A percentile compares a stretch with the other conserved stretches of the same genome.
Evolutionary conservation across 2,113 vertebrate species (phyloP).

Genomic region (Cryptomyrus ogoouensis): DNA sequence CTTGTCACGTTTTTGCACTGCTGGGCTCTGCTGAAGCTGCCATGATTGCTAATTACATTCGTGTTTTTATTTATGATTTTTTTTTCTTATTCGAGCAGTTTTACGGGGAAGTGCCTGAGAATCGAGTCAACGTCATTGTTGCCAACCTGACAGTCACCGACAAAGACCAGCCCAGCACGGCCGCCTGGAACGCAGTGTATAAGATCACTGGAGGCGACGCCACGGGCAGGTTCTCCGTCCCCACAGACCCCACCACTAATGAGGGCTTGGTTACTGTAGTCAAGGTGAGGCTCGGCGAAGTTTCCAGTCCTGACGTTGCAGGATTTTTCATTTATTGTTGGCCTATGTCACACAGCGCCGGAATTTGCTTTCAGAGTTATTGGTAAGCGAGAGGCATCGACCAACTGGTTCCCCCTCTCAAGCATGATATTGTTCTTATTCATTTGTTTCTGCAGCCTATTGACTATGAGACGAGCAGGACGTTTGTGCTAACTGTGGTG

Average conservation of each 20-base stretch:
- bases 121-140: constrained; percentile 81
- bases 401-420: constrained; percentile 10
- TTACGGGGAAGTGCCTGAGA: constrained; percentile 89
- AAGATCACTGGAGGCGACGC: constrained; percentile 81
- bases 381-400: background rate
- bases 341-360: background rate
- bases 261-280: constrained; percentile 92
- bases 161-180: constrained; percentile 85
- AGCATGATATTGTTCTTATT: constrained; percentile 23
- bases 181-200: constrained; percentile 80
- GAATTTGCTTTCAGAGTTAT: background rate
- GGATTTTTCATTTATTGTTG: background rate
- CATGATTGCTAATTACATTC: background rate
- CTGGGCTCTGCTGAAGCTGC: background rate
- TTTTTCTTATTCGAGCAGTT: constrained; percentile 61
- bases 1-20: background rate
- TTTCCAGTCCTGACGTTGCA: background rate
- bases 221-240: constrained; percentile 77
- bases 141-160: constrained; percentile 87
- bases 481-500: constrained; percentile 84
- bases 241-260: constrained; percentile 84
- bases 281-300: constrained; percentile 63
- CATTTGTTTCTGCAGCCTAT: constrained; percentile 65
- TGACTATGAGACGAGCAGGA: constrained; percentile 86
- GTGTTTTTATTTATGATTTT: background rate